A percentile compares a stretch with the other conserved stretches of the same genome.
phyloP scores from a whole-genome alignment of 1,140 invertebrate species.

The Asobara japonica region DNA sequence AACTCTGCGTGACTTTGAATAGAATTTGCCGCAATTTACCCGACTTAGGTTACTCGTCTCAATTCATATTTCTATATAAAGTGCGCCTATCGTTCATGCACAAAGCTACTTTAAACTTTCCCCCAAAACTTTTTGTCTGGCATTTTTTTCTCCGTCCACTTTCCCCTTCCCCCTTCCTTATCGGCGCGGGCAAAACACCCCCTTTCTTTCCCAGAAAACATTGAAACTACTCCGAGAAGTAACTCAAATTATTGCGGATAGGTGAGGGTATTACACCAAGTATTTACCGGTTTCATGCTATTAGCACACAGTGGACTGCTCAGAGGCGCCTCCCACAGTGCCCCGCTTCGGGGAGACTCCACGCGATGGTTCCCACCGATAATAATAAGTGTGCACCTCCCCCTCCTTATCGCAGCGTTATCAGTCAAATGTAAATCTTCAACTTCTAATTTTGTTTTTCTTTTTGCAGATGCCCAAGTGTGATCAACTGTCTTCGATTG shows the following conservation, averaged over 20 bases:
- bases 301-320: not conserved
- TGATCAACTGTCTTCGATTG: too few species aligned
- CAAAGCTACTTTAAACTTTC: conserved; percentile 13
- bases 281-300: conserved; percentile 9
- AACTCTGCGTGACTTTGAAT: too few species aligned
- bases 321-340: too few species aligned
- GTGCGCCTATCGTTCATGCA: conserved; percentile 9
- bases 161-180: conserved; percentile 9
- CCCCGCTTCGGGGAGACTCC: not conserved
- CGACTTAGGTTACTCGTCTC: not conserved
- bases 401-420: not conserved
- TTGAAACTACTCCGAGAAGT: not conserved
- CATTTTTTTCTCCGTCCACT: not conserved
- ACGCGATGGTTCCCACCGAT: conserved; percentile 10
- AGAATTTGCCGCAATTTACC: conserved; percentile 32
- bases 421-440: too few species aligned
- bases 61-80: not conserved
- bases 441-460: too few species aligned
- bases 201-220: not conserved
- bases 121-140: not conserved
- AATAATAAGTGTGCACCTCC: conserved; percentile 9
- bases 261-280: not conserved
- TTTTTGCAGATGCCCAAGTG: conserved; percentile 6
- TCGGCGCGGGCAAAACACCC: not conserved
- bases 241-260: not conserved